Conservation (phyloP, 2,888 invertebrate species). For the Notodonta dromedarius region DNA sequence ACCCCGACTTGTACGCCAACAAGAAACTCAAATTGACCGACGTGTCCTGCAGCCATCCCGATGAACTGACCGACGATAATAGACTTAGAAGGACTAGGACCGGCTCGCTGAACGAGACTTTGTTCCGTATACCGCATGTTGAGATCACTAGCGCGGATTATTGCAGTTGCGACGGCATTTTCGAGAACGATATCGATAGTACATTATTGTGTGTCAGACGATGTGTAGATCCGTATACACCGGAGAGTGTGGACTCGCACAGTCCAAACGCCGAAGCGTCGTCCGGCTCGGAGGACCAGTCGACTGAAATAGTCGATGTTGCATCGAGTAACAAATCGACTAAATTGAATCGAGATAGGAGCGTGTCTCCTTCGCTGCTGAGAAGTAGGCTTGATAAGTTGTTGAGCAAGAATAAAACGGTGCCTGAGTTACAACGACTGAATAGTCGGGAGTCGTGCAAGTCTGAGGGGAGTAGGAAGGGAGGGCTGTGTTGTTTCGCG, state of each 20-base stretch:
- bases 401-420: conserved; percentile 46
- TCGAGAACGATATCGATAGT: conserved; percentile 82
- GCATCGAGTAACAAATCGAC: conserved; percentile 43
- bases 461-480: conserved; percentile 62
- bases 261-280: conserved; percentile 85
- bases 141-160: conserved; percentile 81
- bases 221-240: conserved; percentile 90
- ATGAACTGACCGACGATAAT: conserved; percentile 43
- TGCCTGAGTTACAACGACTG: conserved; percentile 61
- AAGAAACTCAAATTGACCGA: conserved; percentile 38
- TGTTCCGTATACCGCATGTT: conserved; percentile 71
- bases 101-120: conserved; percentile 66
- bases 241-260: conserved; percentile 92
- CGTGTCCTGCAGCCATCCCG: conserved; percentile 40
- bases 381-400: conserved; percentile 84
- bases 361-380: conserved; percentile 86
- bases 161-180: conserved; percentile 67
- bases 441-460: conserved; percentile 73
- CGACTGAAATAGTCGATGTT: conserved; percentile 58
- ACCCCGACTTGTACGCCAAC: conserved; percentile 59
- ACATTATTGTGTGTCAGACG: conserved; percentile 67
- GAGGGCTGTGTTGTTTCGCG: conserved; percentile 70
- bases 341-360: conserved; percentile 61
- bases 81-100: conserved; percentile 57
- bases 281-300: conserved; percentile 58